Base-by-base conservation (phyloP, 2,797 vertebrate genomes). In the Garrulus glandarius region DNA sequence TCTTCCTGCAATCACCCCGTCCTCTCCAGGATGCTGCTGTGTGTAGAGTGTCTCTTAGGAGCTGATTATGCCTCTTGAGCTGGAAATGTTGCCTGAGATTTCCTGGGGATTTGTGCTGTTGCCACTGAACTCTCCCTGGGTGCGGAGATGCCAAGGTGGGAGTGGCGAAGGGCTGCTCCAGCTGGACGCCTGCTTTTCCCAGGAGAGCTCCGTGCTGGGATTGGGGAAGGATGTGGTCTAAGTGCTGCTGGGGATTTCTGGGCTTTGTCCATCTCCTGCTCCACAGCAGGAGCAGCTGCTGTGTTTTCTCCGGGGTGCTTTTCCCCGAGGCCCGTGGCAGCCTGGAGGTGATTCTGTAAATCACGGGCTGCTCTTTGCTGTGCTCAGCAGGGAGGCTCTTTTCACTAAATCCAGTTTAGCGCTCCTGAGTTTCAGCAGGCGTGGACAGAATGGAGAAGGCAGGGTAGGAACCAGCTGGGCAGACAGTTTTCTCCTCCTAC, bases 341-440 rank as follows among this genome's bases (percentile, higher is more conserved):
- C 47, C 53, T 2, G 20, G 36, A 57, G 74, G 80, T 7, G 74
- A 70, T 93, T 60, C 84, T 50, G 39, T 59, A 84, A 43, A 71
- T 64, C 88, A 26, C 23, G 13, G 14, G 52, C 77, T 87, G 44
- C 59, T 59, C 71, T 94, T 92, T 75, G 52, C 60, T 89, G 53
- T 39, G 34, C 94, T 94, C 75, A 49, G 75, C 88, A 67, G 78
- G 86, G 92, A 87, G 92, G 81, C 89, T 87, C 49, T 92, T 81
- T 72, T 64, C 87, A 36, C 60, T 84, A 78, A 80, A 80, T 32
- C 75, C 13, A 5, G 37, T 71, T n/a, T n/a, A 78, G 69, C 43
- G 37, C 32, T 75, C 17, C 49, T 74, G 87, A 89, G 71, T 60
- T 89, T 46, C 80, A 80, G 61, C 69, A 86, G 59, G 55, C 11